Conservation (phyloP, 1,140 invertebrate genomes). For the Armadillidium nasatum region DNA sequence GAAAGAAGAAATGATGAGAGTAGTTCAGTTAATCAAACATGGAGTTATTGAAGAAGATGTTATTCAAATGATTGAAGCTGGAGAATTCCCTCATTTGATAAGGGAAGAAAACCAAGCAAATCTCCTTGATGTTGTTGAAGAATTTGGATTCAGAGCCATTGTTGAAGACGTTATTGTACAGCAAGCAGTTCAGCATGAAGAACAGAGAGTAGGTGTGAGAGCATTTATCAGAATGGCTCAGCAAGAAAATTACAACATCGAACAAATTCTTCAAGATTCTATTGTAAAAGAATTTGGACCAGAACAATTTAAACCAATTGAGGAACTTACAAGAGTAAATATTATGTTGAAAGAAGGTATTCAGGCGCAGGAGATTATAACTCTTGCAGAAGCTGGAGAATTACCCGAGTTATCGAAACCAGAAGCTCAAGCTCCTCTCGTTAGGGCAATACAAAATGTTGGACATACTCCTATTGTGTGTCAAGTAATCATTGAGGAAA, state of each 20-base stretch:
- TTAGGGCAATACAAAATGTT: conserved; percentile 43
- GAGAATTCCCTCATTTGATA: conserved; percentile 69
- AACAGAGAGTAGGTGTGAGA: conserved; percentile 45
- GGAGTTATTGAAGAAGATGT: conserved; percentile 34
- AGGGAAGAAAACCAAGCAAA: conserved; percentile 73
- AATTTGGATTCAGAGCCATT: conserved; percentile 69
- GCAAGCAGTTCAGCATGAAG: conserved; percentile 52
- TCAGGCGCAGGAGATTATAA: conserved; percentile 39
- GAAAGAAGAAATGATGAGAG: conserved; percentile 27
- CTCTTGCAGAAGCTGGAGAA: conserved; percentile 42
- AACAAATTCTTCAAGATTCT: conserved; percentile 74
- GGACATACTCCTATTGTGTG: conserved; percentile 41
- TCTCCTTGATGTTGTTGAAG: conserved; percentile 71
- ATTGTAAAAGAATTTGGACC: conserved; percentile 73
- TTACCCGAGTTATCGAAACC: conserved; percentile 40
- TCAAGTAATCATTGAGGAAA: conserved; percentile 45
- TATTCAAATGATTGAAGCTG: conserved; percentile 52
- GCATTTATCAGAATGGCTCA: conserved; percentile 64
- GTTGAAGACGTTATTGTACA: conserved; percentile 73
- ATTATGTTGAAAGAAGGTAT: conserved; percentile 44
- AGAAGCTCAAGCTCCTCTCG: conserved; percentile 43
- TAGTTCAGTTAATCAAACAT: conserved; percentile 35
- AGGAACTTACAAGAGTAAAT: conserved; percentile 48
- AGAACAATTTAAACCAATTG: conserved; percentile 67
- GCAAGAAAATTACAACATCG: conserved; percentile 68